Conservation (phyloP, 2,888 invertebrate genomes). For the Gibbula magus region DNA sequence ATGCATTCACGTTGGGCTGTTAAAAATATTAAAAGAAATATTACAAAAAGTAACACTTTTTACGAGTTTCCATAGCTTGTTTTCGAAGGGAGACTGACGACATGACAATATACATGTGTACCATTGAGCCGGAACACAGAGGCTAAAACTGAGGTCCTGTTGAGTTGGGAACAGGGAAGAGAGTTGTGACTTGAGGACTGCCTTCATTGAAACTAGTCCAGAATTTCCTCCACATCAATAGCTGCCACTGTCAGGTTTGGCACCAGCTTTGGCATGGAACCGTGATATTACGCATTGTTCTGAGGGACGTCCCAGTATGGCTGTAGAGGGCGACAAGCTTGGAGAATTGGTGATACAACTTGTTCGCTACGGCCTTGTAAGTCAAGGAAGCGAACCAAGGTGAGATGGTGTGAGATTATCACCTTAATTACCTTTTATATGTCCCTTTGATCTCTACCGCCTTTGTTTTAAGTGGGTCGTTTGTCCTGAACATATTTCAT, state of each 20-base stretch:
- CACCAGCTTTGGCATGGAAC: background rate
- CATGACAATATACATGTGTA: background rate
- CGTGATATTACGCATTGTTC: background rate
- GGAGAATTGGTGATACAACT: background rate
- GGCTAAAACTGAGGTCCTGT: background rate
- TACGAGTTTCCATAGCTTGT: too few relatives aligned
- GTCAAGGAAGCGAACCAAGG: background rate
- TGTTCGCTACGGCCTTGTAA: background rate
- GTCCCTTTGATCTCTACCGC: constrained; percentile 1
- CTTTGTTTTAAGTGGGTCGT: background rate
- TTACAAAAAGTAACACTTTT: too few relatives aligned
- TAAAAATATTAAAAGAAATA: too few relatives aligned
- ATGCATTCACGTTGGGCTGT: too few relatives aligned
- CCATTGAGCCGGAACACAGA: background rate
- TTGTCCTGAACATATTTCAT: too few relatives aligned
- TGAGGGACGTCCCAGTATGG: background rate
- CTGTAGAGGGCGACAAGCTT: background rate
- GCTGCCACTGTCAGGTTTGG: background rate
- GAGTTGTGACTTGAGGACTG: background rate
- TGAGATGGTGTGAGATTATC: constrained; percentile 4
- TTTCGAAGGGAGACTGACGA: too few relatives aligned
- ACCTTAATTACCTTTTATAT: background rate
- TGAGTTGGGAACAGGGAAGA: background rate
- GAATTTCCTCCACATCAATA: background rate
- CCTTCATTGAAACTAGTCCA: background rate